Conservation (phyloP, 64 coral and sea anemone genomes). For the Montipora cactus region DNA sequence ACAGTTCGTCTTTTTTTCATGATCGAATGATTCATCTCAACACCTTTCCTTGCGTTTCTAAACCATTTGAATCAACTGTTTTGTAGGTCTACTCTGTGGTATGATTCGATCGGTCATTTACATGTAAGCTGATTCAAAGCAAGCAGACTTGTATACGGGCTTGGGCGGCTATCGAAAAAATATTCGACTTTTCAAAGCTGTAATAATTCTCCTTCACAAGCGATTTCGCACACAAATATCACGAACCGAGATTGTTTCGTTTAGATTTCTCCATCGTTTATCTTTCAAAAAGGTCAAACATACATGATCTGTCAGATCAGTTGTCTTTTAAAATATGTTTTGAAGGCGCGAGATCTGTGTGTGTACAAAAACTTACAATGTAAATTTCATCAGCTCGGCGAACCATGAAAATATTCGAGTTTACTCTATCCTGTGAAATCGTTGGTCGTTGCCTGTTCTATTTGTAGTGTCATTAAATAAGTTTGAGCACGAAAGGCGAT, state of each 20-base stretch:
- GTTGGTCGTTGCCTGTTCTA: neutral
- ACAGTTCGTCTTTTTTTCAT: neutral
- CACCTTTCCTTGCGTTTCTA: neutral
- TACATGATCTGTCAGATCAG: neutral
- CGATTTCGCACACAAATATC: neutral
- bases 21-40: neutral
- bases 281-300: neutral
- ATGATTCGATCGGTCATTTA: neutral
- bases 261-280: neutral
- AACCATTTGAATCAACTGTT: neutral
- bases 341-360: neutral
- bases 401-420: neutral
- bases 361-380: neutral
- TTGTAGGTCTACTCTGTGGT: neutral
- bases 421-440: neutral
- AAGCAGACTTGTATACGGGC: no score
- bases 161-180: constrained; percentile 11
- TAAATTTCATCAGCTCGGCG: neutral
- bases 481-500: neutral
- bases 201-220: neutral
- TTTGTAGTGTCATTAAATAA: neutral
- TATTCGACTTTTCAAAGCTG: neutral
- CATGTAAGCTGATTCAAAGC: no score
- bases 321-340: no score
- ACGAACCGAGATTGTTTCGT: neutral